Evolutionary conservation across 2,888 invertebrate genomes (phyloP), one percentile per base, ranked within the genome.

Genomic region (Acrobasis repandana): DNA sequence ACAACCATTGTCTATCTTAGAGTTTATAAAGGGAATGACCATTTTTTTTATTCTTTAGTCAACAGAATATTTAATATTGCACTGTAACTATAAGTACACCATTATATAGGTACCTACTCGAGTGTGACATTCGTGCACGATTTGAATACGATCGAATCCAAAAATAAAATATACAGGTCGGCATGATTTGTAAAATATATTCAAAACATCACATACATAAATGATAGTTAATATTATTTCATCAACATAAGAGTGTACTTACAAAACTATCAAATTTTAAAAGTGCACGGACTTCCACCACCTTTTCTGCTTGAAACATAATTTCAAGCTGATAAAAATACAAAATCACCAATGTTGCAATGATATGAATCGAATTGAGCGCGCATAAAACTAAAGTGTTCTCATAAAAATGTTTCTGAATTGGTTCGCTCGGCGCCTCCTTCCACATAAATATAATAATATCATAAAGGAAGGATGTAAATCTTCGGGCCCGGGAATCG

Each of bases 291-390:
- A 43, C 2, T 14, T 14, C 43, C 28, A 6, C 6, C 6, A 28
- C 43, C 43, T 10, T 14, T 43, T 14, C 5, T 14, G n/a, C 43
- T 43, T 43, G 14, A 58, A 61, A 59, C 48, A 50, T 33, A 43
- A 61, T 64, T 67, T 67, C 58, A 60, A 65, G 58, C 33, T 50
- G 58, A 64, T 64, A 67, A 65, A 67, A 63, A 60, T 48, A 63
- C 47, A 48, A 67, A 65, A 68, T 72, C 73, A 70, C 65, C 65
- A 64, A 76, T 80, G 82, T 82, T 79, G 79, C 79, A 83, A 89
- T 90, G 83, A 89, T 89, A 76, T 73, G 74, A 84, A 90, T 89
- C 79, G 84, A 87, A 82, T 88, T 84, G 76, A 70, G 75, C 75
- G 74, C 79, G 80, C 70, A 88, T 89, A 88, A 89, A 88, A 85